These are phyloP conservation scores for Urosaurus nigricauda DNA, from an alignment of 2,797 vertebrate species.

Conservation along the genomic window DNA sequence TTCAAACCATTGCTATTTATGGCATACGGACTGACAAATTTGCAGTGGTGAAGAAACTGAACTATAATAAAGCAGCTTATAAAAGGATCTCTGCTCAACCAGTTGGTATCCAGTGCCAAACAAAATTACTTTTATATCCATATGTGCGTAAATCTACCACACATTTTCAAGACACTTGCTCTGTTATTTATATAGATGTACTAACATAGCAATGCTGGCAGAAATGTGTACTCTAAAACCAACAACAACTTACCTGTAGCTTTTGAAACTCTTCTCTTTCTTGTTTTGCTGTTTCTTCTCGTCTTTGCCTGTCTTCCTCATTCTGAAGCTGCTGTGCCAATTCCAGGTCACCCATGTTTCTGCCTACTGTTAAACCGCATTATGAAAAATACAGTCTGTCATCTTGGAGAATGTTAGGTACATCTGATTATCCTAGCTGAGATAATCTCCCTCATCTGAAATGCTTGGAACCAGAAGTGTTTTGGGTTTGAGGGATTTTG, in stretches of 20 bases:
- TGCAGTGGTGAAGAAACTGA: not conserved
- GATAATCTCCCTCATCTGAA: too few species aligned
- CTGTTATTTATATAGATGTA: not conserved
- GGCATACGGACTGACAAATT: not conserved
- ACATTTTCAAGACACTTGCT: too few species aligned
- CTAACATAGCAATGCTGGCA: not conserved
- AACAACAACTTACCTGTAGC: conserved; percentile 82
- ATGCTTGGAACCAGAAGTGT: too few species aligned
- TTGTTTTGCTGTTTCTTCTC: conserved; percentile 74
- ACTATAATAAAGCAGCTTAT: not conserved
- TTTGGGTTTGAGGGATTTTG: too few species aligned
- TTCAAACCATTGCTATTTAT: not conserved
- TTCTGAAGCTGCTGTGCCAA: conserved; percentile 85
- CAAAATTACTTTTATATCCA: not conserved
- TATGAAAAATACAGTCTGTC: conserved; percentile 38
- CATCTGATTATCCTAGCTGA: not conserved
- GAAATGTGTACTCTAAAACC: not conserved
- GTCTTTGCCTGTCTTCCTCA: conserved; percentile 81
- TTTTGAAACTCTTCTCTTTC: conserved; percentile 87
- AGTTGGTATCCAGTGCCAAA: not conserved
- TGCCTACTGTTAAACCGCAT: conserved; percentile 61
- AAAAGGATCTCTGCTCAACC: not conserved
- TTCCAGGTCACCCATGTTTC: conserved; percentile 70
- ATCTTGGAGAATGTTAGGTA: not conserved
- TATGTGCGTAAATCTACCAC: not conserved